These are phyloP conservation scores for Dendroctonus valens DNA, from an alignment of 1,140 invertebrate species.

Conservation along the genomic window DNA sequence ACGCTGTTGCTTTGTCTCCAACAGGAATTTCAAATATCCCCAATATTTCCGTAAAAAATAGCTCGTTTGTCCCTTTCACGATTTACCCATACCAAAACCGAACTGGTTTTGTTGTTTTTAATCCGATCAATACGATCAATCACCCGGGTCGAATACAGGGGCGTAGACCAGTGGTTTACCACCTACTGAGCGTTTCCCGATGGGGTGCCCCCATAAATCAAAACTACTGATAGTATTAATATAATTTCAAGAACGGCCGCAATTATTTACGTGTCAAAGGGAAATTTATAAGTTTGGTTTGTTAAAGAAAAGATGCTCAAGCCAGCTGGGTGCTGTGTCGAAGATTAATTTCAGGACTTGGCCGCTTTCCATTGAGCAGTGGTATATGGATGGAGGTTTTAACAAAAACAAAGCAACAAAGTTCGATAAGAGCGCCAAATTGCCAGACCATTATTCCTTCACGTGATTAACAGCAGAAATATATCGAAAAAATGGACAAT, in stretches of 20 bases:
- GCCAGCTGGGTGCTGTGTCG: constrained; percentile 15
- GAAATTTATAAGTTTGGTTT: constrained; percentile 29
- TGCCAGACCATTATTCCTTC: too few relatives aligned
- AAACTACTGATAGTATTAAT: constrained; percentile 34
- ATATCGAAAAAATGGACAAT: too few relatives aligned
- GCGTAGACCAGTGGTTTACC: constrained; percentile 28
- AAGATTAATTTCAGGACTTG: constrained; percentile 17
- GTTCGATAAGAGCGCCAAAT: too few relatives aligned
- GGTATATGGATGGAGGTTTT: too few relatives aligned
- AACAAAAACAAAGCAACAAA: too few relatives aligned
- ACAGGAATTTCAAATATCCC: too few relatives aligned
- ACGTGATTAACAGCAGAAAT: too few relatives aligned
- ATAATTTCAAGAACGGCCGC: constrained; percentile 29
- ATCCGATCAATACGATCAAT: neutral
- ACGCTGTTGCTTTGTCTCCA: too few relatives aligned
- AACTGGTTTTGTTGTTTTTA: neutral
- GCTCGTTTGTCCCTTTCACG: too few relatives aligned
- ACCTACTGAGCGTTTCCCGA: constrained; percentile 22
- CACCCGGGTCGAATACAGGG: constrained; percentile 10
- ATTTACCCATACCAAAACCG: neutral
- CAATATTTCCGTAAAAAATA: too few relatives aligned
- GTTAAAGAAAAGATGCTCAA: constrained; percentile 12
- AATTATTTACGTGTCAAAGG: constrained; percentile 33
- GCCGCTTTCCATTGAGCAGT: neutral
- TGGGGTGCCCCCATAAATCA: constrained; percentile 26